Evolutionary conservation across 2,113 vertebrate genomes (phyloP), one percentile per base, ranked within the genome.

Genomic region (Grus americana): DNA sequence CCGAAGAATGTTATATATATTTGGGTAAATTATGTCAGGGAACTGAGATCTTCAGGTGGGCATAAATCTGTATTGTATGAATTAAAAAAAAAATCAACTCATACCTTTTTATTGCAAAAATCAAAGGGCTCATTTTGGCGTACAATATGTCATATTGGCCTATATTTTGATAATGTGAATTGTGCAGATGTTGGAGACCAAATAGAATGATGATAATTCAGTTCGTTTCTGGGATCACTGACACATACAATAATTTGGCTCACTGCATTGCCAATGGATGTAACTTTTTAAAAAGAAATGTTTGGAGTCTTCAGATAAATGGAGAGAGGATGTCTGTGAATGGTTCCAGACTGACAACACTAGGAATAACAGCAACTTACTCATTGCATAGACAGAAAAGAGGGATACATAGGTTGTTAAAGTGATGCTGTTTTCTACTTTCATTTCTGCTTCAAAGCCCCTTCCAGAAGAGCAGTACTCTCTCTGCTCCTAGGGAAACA

Each of bases 201-300:
- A 79, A 88, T 5, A 82, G 74, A 92, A 91, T 78, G 10, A 96
- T 67, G 11, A 79, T 79, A 63, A 13, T 90, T 96, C 47, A 75
- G 34, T 91, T 97, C 90, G 63, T 95, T 93, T 94, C 71, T 84
- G 57, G 30, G 50, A 74, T 90, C 55, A 63, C 47, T 67, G 36
- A 24, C 19, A 75, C 47, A 67, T 0, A 0, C 32, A 67, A 49
- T 27, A 74, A 89, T 36, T 74, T 93, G 67, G 4, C 10, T 86
- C 36, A 71, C 21, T 47, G 27, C 58, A 94, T 34, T 57, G 52
- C 47, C 24, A 65, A 68, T 38, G 30, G 15, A 46, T n/a, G 15
- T 15, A 80, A 42, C 34, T 38, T 87, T 89, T 66, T 61, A 1
- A 40, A 63, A 90, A 47, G 3, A 30, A 36, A 12, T 3, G 2